Evolutionary conservation across 2,113 vertebrate species (phyloP), one percentile per base, ranked within the genome.

Genomic region (Phrynosoma platyrhinos): DNA sequence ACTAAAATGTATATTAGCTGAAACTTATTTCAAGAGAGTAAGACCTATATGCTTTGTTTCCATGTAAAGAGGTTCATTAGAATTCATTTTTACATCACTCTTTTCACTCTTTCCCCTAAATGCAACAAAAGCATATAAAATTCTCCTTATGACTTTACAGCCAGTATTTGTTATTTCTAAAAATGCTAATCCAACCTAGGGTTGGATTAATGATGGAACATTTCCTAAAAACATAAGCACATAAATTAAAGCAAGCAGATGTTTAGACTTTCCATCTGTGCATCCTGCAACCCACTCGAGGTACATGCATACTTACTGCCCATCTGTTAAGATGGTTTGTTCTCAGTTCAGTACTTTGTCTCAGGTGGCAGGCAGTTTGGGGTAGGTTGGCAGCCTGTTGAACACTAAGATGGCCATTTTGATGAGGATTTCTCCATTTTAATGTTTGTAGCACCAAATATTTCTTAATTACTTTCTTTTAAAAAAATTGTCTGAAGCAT

Each of bases 241-340:
- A 79, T 89, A 92, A 90, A 92, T 90, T 91, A 93, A 83, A 80
- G 91, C 85, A 91, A 94, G 72, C 84, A 93, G 84, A 68, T 88
- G 87, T 90, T 93, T 79, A 79, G 86, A 77, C 23, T 79, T 55
- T 87, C n/a, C 58, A 62, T 89, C 85, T 94, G 53, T 25, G 20
- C 9, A 5, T 64, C 69, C 58, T 69, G 62, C 47, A 64, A 93
- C 79, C 78, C 76, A 91, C 86, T 87, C 5, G 47, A 91, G 77
- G 62, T 79, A 82, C 12, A 62, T 21, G 88, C 79, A 71, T 9
- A 72, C 55, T 84, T 87, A 32, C 74, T n/a, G 75, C 25, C 76
- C 40, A 27, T 94, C 7, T 66, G 85, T 89, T 94, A 84, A 92
- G n/a, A 71, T 25, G 3, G 5, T 68, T 20, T 53, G 36, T 75